These are phyloP conservation scores for Mormyrops attenuatus DNA, from an alignment of 2,797 vertebrate genomes.

Conservation along the genomic window DNA sequence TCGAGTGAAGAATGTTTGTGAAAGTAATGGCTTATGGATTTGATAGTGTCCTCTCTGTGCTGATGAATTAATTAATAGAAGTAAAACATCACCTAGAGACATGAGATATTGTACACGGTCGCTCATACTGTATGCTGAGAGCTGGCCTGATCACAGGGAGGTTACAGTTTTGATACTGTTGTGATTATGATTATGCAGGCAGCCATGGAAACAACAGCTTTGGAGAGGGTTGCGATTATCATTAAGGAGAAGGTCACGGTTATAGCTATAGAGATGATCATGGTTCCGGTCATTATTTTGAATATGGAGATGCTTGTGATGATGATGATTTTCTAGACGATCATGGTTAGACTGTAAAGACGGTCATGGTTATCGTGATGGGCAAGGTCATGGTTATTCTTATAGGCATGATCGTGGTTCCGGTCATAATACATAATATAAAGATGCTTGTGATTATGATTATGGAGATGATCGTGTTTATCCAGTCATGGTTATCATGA, in stretches of 20 bases:
- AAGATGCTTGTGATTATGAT: neutral
- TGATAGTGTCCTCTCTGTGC: neutral
- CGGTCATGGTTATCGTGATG: neutral
- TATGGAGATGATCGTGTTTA: neutral
- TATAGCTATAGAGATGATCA: neutral
- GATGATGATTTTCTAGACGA: neutral
- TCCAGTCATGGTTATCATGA: neutral
- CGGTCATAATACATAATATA: neutral
- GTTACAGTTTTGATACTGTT: neutral
- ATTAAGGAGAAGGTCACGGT: neutral
- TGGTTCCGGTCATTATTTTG: neutral
- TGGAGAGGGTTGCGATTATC: neutral
- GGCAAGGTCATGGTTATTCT: neutral
- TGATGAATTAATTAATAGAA: neutral
- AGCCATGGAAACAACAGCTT: neutral
- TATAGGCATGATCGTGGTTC: neutral
- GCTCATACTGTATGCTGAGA: neutral
- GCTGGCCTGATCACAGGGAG: neutral
- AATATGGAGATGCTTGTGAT: neutral
- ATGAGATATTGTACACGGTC: neutral
- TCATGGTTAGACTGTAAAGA: neutral
- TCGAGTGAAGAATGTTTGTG: conserved; percentile 20
- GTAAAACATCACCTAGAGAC: neutral
- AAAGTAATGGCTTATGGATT: conserved; percentile 11
- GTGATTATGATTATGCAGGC: neutral